These are phyloP conservation scores for Margarornis squamiger DNA, from an alignment of 2,797 vertebrate species.

Conservation along the genomic window DNA sequence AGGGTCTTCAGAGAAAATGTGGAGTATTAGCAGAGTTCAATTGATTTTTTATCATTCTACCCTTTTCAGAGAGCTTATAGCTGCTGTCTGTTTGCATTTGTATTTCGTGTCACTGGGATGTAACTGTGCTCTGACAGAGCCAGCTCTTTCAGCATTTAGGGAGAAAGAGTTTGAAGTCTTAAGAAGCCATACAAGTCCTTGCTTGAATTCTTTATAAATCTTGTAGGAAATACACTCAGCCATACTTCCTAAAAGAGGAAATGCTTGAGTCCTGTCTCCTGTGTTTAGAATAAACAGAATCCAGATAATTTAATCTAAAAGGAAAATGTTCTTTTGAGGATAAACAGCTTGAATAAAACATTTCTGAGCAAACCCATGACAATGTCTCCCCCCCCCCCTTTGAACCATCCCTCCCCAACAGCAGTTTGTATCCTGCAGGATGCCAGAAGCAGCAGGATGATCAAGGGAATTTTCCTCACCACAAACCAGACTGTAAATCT, in stretches of 20 bases:
- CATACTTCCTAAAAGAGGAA: slow-evolving; percentile 39
- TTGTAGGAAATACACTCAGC: slow-evolving; percentile 25
- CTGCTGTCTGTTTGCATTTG: slow-evolving; percentile 33
- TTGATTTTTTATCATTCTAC: neutral
- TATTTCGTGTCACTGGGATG: neutral
- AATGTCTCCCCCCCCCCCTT: no score
- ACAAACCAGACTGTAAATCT: neutral
- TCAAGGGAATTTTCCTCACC: neutral
- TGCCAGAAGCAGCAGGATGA: neutral
- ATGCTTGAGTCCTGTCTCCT: slow-evolving; percentile 36
- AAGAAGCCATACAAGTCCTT: neutral
- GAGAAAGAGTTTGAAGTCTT: neutral
- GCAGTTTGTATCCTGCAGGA: slow-evolving; percentile 5
- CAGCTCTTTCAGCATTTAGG: neutral
- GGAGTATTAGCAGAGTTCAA: neutral
- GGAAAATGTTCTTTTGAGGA: slow-evolving; percentile 54
- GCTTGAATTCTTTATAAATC: slow-evolving; percentile 37
- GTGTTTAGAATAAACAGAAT: slow-evolving; percentile 66
- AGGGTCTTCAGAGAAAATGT: neutral
- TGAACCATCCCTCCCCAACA: neutral
- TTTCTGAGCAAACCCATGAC: neutral
- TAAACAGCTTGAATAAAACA: slow-evolving; percentile 69
- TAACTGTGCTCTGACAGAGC: neutral
- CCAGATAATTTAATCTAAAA: slow-evolving; percentile 64
- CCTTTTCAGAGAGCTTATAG: neutral